Evolutionary conservation across 2,797 vertebrate species (phyloP).

Genomic region (Sebastes oblongus): DNA sequence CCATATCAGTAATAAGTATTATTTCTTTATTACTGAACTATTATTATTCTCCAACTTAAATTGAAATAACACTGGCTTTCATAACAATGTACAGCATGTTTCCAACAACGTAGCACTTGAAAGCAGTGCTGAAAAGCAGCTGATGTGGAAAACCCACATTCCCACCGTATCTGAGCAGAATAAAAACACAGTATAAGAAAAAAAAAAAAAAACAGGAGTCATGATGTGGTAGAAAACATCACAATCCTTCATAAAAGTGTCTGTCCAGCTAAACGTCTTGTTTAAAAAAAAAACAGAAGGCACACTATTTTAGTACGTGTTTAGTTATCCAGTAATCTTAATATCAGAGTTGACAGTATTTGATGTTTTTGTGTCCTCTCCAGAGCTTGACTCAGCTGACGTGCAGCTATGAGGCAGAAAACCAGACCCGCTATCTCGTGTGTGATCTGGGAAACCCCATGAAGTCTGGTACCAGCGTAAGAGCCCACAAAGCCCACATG

Average conservation of each 20-base stretch:
- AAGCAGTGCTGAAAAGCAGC: background rate
- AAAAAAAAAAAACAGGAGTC: background rate
- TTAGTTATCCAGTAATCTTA: background rate
- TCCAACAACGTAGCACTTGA: background rate
- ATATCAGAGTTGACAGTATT: background rate
- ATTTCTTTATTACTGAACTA: background rate
- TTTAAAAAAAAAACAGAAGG: no score
- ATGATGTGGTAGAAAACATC: background rate
- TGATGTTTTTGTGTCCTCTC: constrained; percentile 28
- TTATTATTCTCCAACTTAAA: background rate
- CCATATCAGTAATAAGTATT: background rate
- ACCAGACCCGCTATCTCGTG: constrained; percentile 86
- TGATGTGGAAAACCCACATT: background rate
- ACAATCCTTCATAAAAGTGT: background rate
- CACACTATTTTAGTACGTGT: background rate
- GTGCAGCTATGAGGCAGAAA: constrained; percentile 88
- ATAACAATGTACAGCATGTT: background rate
- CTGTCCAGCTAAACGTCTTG: background rate
- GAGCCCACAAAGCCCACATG: constrained; percentile 50
- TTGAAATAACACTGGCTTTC: background rate
- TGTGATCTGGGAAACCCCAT: constrained; percentile 96
- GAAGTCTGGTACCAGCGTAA: constrained; percentile 90
- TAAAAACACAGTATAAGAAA: background rate
- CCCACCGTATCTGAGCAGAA: background rate
- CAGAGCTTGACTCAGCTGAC: constrained; percentile 88